Evolutionary conservation across 2,113 vertebrate genomes (phyloP).

Genomic region (Ptyas mucosa): DNA sequence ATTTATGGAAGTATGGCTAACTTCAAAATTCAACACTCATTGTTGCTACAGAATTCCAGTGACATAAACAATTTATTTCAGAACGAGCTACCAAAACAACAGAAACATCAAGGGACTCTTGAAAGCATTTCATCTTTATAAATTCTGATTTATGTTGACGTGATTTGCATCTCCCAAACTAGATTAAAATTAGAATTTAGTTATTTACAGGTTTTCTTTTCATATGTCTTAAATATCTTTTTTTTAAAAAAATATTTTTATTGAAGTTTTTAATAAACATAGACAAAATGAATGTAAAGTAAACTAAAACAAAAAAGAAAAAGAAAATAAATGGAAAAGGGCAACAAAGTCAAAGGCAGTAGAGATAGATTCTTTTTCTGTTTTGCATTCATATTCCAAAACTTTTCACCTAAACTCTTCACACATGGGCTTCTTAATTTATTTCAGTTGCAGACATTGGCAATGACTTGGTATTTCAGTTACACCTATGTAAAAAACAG

Average conservation of each 20-base stretch:
- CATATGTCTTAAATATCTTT: background rate
- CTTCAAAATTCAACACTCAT: background rate
- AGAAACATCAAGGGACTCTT: background rate
- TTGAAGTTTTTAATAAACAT: background rate
- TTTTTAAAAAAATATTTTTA: background rate
- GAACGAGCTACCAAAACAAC: background rate
- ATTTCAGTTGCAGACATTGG: constrained; percentile 29
- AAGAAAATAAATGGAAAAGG: background rate
- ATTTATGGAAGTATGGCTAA: background rate
- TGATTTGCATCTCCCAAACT: background rate
- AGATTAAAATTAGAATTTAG: background rate
- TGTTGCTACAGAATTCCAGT: background rate
- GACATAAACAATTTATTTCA: background rate
- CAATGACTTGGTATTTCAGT: background rate
- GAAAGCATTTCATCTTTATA: background rate
- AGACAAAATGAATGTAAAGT: background rate
- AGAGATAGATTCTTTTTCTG: constrained; percentile 45
- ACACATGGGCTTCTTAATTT: constrained; percentile 61
- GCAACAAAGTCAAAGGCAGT: background rate
- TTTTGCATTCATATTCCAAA: background rate
- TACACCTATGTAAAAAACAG: constrained; percentile 41
- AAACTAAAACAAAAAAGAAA: background rate
- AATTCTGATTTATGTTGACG: background rate
- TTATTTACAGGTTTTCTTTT: background rate
- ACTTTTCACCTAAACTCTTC: constrained; percentile 47